phyloP scores from a whole-genome alignment of 2,113 vertebrate species.

The Nothocercus julius region DNA sequence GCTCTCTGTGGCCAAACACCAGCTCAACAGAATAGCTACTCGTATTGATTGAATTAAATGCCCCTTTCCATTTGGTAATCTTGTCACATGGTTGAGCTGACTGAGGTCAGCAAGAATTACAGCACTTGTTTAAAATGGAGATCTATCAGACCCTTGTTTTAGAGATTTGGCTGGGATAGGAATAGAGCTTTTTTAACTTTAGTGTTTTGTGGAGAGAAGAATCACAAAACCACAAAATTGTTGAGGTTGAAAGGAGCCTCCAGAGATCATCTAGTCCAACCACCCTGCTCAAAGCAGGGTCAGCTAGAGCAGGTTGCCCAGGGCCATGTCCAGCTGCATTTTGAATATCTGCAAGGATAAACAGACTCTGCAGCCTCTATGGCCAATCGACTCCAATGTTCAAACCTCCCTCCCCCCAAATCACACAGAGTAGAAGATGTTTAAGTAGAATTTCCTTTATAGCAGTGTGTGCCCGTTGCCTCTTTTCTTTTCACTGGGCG shows the following conservation, averaged over 20 bases:
- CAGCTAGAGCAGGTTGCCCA: not conserved
- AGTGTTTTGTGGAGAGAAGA: not conserved
- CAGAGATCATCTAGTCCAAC: not conserved
- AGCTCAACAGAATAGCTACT: not conserved
- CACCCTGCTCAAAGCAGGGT: not conserved
- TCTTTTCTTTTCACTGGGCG: not conserved
- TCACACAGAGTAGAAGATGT: not conserved
- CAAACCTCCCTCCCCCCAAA: no score
- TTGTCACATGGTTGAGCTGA: not conserved
- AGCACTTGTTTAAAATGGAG: not conserved
- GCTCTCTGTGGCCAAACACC: not conserved
- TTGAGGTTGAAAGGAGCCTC: not conserved
- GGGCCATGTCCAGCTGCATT: not conserved
- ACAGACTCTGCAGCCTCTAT: not conserved
- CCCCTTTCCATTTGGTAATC: not conserved
- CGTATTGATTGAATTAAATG: not conserved
- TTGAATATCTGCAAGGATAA: not conserved
- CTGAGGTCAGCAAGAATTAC: conserved; percentile 4
- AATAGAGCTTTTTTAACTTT: not conserved
- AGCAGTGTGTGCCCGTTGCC: not conserved
- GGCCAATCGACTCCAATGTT: fast-evolving
- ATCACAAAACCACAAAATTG: not conserved
- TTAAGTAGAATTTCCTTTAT: not conserved
- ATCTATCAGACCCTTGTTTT: not conserved
- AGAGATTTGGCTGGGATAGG: not conserved